Base-by-base conservation (phyloP, 2,797 vertebrate species). In the Enteromius radiatus region DNA sequence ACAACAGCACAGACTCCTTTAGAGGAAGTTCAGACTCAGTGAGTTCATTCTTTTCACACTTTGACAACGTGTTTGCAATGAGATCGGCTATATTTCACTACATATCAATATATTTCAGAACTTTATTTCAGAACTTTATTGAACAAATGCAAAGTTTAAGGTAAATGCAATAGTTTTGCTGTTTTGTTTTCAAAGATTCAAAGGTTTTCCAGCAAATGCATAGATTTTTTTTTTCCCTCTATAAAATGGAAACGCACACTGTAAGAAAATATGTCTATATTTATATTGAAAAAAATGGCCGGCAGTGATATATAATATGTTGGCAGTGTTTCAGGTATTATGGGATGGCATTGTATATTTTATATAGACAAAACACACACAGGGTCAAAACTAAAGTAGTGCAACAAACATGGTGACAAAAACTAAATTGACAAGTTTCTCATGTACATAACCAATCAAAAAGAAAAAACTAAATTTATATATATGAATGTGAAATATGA, bases 1-100 rank as follows among this genome's bases (percentile, higher is more conserved):
- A 93, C 68, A 92, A 93, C 89, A 97, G 96, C 88, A 89, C 96
- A 90, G 96, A 97, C 85, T 97, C 96, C 82, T 96, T 96, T 85
- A 95, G 92, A 84, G 96, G 95, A 86, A 97, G 96, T 91, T 92
- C 95, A 3, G 96, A 97, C 91, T 98, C 96, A 81, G 97, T 98
- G 89, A 96, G 96, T 88, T 69, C 10, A 52, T 31, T 21, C 47
- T 61, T 76, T 61, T 76, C 31, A 65, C 49, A 21, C 75, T 64
- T 74, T 4, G 31, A 73, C 45, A 52, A 28, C 4, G 43, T 4
- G 28, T 19, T 49, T 4, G 28, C 69, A 71, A 23, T 61, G 56
- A 61, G 23, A 61, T 4, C 14, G 1, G 14, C 26, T 28, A 14
- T 28, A 63, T 63, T 63, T 63, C 14, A 17, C n/a, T 59, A 23